Evolutionary conservation across 2,797 vertebrate species (phyloP).

Genomic region (Eulemur coronatus): DNA sequence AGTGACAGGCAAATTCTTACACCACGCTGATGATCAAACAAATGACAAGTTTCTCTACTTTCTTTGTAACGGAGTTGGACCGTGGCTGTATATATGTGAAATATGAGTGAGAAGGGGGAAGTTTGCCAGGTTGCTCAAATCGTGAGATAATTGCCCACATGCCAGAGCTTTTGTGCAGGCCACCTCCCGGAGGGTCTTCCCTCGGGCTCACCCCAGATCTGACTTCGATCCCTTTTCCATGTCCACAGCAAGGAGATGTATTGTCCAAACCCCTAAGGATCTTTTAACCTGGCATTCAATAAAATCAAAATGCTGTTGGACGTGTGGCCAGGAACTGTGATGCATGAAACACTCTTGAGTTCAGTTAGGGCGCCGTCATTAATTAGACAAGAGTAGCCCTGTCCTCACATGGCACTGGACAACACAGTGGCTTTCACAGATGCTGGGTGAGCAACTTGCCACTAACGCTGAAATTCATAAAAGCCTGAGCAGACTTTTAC

Average conservation of each 20-base stretch:
- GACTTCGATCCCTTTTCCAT: not conserved
- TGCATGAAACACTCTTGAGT: conserved; percentile 22
- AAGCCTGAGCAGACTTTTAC: conserved; percentile 67
- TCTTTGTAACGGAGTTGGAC: conserved; percentile 57
- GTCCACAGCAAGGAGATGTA: not conserved
- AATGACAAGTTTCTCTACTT: conserved; percentile 50
- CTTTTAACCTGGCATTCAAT: conserved; percentile 58
- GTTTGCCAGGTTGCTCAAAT: not conserved
- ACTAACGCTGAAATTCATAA: conserved; percentile 51
- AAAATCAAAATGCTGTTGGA: conserved; percentile 46
- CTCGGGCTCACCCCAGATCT: accelerated
- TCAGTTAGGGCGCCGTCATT: conserved; percentile 54
- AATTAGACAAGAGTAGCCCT: conserved; percentile 40
- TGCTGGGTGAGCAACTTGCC: conserved; percentile 40
- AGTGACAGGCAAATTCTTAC: conserved; percentile 63
- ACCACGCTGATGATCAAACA: conserved; percentile 47
- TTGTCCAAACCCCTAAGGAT: not conserved
- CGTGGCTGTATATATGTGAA: not conserved
- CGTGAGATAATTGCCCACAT: not conserved
- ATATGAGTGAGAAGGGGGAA: not conserved
- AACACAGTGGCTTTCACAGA: conserved; percentile 57
- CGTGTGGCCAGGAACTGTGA: not conserved
- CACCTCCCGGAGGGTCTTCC: accelerated
- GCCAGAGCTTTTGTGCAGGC: not conserved
- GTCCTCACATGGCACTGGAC: conserved; percentile 50